Conservation (phyloP, 2,888 invertebrate genomes). For the Electrophaes corylata region DNA sequence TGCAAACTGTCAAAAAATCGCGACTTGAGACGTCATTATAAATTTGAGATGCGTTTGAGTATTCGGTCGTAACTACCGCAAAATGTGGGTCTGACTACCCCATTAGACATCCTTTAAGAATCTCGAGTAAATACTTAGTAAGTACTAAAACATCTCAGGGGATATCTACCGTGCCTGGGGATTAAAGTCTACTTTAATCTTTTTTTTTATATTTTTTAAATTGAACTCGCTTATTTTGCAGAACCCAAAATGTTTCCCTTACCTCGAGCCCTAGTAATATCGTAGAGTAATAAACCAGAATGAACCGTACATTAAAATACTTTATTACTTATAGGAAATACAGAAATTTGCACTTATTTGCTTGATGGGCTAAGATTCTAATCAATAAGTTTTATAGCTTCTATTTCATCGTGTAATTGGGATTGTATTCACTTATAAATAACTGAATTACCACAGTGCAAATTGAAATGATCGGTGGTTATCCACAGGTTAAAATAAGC, state of each 20-base stretch:
- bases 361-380: neutral
- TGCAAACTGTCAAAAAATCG: too few relatives aligned
- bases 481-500: slow-evolving; percentile 6
- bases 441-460: slow-evolving; percentile 27
- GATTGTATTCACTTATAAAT: slow-evolving; percentile 26
- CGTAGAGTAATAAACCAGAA: neutral
- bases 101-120: too few relatives aligned
- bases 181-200: too few relatives aligned
- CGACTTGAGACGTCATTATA: too few relatives aligned
- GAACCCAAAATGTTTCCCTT: neutral
- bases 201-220: too few relatives aligned
- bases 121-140: too few relatives aligned
- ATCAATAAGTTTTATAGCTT: slow-evolving; percentile 11
- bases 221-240: neutral
- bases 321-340: neutral
- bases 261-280: neutral
- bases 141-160: too few relatives aligned
- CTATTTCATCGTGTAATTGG: slow-evolving; percentile 13
- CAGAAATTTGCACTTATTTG: neutral
- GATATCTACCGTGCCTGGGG: too few relatives aligned
- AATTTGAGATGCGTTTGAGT: too few relatives aligned
- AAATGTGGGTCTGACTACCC: too few relatives aligned
- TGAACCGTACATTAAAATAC: neutral
- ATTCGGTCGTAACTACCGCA: too few relatives aligned
- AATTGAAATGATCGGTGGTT: slow-evolving; percentile 32